A percentile compares a stretch with the other conserved stretches of the same genome.
Evolutionary conservation across 2,113 vertebrate species (phyloP).

Genomic region (Myocastor coypus): DNA sequence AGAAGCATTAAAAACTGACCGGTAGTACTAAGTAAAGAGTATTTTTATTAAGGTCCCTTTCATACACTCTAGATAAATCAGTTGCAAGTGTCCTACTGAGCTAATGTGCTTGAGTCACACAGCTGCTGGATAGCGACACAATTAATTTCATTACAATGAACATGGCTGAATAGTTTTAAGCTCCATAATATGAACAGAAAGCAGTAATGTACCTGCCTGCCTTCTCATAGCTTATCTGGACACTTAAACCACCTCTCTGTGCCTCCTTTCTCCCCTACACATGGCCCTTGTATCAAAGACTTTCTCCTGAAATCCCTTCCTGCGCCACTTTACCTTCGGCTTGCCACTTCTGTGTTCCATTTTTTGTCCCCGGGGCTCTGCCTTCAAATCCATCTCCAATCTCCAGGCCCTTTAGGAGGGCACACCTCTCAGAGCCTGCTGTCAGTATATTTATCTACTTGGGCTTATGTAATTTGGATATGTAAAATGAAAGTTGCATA

Average conservation of each 20-base stretch:
- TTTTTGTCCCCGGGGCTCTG: not conserved
- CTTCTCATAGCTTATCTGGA: not conserved
- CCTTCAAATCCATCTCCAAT: not conserved
- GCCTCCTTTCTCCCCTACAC: not conserved
- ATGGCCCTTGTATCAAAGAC: not conserved
- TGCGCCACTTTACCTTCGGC: not conserved
- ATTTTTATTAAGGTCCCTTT: not conserved
- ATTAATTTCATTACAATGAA: conserved; percentile 34
- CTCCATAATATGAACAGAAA: not conserved
- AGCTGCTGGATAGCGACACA: conserved; percentile 40
- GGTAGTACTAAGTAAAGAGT: not conserved
- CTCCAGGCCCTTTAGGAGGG: not conserved
- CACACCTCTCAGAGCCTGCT: not conserved
- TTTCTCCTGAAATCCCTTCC: not conserved
- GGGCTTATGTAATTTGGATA: not conserved
- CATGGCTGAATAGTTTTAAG: not conserved
- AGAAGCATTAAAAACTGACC: not conserved
- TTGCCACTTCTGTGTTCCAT: not conserved
- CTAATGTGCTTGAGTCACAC: not conserved
- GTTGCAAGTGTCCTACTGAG: not conserved
- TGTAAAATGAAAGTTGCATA: not conserved
- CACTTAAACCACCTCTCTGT: not conserved
- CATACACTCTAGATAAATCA: not conserved
- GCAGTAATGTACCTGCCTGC: not conserved
- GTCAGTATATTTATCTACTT: not conserved